Conservation (phyloP, 2,113 vertebrate species). For the Rhynchomys soricoides region DNA sequence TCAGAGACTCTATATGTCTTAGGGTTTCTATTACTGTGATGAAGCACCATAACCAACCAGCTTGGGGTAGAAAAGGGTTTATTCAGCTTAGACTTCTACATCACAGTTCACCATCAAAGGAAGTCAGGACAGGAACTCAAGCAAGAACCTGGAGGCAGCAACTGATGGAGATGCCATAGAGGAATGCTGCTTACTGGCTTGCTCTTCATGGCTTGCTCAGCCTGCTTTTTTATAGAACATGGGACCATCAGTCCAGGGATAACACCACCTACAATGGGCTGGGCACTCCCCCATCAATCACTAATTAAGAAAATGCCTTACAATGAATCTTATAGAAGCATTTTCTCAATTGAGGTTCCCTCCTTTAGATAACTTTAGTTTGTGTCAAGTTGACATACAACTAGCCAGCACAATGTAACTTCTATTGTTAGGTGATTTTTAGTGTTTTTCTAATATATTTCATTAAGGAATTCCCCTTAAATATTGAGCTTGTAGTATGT, state of each 20-base stretch:
- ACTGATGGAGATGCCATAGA: not conserved
- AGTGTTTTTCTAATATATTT: not conserved
- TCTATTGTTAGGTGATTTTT: not conserved
- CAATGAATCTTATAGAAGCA: not conserved
- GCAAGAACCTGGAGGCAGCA: not conserved
- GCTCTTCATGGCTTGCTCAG: not conserved
- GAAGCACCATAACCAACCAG: no score
- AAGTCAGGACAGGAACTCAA: not conserved
- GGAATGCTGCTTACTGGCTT: not conserved
- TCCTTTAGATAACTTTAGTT: not conserved
- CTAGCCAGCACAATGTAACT: not conserved
- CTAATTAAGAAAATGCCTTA: not conserved
- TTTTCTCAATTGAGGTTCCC: not conserved
- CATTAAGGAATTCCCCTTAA: constrained; percentile 1
- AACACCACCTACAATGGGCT: not conserved
- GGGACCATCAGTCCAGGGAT: not conserved
- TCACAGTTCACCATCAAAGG: not conserved
- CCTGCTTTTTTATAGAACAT: not conserved
- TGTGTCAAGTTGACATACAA: not conserved
- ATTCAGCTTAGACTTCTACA: not conserved
- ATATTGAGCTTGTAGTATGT: constrained; percentile 10
- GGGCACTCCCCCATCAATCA: not conserved
- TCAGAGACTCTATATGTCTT: not conserved
- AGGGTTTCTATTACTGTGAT: not conserved
- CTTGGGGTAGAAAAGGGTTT: not conserved